Conservation (phyloP, 2,797 vertebrate species). For the Peromyscus eremicus region DNA sequence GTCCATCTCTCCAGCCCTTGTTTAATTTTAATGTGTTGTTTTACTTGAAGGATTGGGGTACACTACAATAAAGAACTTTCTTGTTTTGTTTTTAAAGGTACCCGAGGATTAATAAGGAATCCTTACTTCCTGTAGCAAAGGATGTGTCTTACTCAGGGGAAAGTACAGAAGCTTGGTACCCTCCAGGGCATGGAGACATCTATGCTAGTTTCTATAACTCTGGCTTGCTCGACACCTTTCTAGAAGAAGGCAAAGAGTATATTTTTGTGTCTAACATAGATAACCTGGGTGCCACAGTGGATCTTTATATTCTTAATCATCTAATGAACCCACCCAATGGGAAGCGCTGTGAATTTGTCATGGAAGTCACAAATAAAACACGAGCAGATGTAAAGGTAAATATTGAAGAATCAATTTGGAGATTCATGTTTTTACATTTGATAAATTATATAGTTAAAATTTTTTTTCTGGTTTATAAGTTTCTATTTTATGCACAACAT, state of each 20-base stretch:
- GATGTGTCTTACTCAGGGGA: slow-evolving; percentile 92
- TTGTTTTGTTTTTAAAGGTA: slow-evolving; percentile 89
- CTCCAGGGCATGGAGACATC: slow-evolving; percentile 97
- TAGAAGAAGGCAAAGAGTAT: slow-evolving; percentile 96
- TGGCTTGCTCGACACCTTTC: slow-evolving; percentile 94
- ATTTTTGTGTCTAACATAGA: slow-evolving; percentile 99
- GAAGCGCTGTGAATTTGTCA: slow-evolving; percentile 97
- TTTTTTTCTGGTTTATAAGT: slow-evolving; percentile 36
- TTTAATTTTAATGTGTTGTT: slow-evolving; percentile 27
- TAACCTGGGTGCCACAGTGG: slow-evolving; percentile 98
- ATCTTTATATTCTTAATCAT: slow-evolving; percentile 97
- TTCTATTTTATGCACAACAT: slow-evolving; percentile 42
- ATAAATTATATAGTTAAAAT: neutral
- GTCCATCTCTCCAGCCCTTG: neutral
- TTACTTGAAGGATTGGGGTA: slow-evolving; percentile 37
- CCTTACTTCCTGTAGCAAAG: slow-evolving; percentile 95
- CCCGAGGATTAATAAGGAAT: slow-evolving; percentile 97
- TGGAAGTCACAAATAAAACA: slow-evolving; percentile 99
- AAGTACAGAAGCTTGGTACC: slow-evolving; percentile 96
- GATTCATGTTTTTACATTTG: slow-evolving; percentile 33
- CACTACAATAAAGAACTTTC: neutral
- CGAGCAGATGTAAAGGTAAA: slow-evolving; percentile 97
- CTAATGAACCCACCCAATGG: slow-evolving; percentile 96
- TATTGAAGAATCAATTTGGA: neutral
- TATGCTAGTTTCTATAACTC: slow-evolving; percentile 97